Conservation (phyloP, 2,797 vertebrate species). For the Syngnathus rostellatus region DNA sequence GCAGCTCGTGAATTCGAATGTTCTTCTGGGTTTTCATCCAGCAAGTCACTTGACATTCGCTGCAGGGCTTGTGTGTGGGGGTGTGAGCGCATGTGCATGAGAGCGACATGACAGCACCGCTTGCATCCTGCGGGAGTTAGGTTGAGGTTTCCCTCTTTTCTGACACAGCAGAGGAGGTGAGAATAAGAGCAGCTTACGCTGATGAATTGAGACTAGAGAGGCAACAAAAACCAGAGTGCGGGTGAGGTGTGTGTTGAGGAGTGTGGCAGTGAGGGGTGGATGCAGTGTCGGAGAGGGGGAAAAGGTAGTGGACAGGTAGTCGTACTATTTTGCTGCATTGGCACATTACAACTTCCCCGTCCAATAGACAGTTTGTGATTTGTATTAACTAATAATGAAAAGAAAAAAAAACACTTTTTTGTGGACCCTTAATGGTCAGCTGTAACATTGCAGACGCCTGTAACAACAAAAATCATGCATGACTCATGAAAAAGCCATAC, state of each 20-base stretch:
- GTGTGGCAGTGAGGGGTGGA: neutral
- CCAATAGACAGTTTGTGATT: no score
- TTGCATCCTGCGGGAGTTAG: conserved; percentile 15
- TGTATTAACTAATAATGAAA: neutral
- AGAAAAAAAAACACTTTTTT: neutral
- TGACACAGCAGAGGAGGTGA: conserved; percentile 11
- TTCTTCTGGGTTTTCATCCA: neutral
- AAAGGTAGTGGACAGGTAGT: neutral
- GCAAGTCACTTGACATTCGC: neutral
- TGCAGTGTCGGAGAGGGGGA: neutral
- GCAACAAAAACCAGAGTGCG: conserved; percentile 10
- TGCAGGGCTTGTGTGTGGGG: conserved; percentile 2
- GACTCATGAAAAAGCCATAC: neutral
- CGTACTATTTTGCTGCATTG: conserved; percentile 1
- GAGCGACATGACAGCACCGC: conserved; percentile 11
- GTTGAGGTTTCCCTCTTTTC: conserved; percentile 12
- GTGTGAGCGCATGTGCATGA: neutral
- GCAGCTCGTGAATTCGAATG: conserved; percentile 8
- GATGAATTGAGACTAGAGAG: neutral
- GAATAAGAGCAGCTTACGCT: conserved; percentile 4
- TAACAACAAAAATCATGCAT: neutral
- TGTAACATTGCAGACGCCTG: no score
- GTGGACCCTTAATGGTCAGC: neutral
- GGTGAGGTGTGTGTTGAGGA: neutral
- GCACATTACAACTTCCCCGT: neutral